Conservation (phyloP, 2,888 invertebrate species). For the Cephus sareptanus region DNA sequence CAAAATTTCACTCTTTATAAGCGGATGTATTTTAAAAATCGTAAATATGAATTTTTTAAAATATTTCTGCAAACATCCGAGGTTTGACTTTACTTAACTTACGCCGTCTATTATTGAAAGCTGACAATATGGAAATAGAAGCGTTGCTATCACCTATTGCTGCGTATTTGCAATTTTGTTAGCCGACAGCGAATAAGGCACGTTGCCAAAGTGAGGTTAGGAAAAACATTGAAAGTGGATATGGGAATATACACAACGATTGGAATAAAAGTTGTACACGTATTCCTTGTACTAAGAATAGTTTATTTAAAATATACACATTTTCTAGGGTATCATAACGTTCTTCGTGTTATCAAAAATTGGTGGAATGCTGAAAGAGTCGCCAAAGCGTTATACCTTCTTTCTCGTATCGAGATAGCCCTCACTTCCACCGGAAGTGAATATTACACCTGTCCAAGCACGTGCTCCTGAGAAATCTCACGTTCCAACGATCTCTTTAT, state of each 20-base stretch:
- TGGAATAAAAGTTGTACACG: neutral
- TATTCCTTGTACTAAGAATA: neutral
- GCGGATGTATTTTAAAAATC: neutral
- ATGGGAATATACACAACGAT: neutral
- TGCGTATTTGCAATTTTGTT: neutral
- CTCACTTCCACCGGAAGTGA: conserved; percentile 30
- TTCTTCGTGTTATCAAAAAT: neutral
- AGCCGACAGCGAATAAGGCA: neutral
- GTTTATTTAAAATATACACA: neutral
- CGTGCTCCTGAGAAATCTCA: neutral
- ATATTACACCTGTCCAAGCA: conserved; percentile 27
- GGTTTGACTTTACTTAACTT: no score
- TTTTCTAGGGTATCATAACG: neutral
- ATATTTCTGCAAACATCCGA: neutral
- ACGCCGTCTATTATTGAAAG: no score
- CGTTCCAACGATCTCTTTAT: conserved; percentile 13
- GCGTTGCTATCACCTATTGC: neutral
- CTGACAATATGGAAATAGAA: neutral
- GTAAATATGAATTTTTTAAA: neutral
- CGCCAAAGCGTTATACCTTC: neutral
- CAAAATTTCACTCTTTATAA: no score
- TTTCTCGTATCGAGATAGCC: conserved; percentile 18
- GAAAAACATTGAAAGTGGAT: neutral
- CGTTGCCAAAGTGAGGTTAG: neutral
- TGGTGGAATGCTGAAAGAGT: neutral